Evolutionary conservation across 1,140 invertebrate genomes (phyloP).

Genomic region (Drosophila serrata): DNA sequence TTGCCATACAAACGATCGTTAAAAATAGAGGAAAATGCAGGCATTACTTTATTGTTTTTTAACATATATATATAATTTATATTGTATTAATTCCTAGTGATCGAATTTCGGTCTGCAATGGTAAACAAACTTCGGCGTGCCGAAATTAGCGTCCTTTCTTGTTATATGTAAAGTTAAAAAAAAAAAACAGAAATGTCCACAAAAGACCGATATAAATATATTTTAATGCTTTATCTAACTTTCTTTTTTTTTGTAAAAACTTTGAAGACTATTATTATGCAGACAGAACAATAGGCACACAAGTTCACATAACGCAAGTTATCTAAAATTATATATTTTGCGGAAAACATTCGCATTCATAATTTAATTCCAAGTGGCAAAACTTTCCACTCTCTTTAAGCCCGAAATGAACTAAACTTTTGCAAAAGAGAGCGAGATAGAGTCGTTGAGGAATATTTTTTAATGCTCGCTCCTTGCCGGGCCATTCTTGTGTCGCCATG

Average conservation of each 20-base stretch:
- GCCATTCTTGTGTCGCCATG: slow-evolving; percentile 40
- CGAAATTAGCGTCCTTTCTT: too few species aligned
- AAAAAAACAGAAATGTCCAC: not conserved
- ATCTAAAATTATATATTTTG: slow-evolving; percentile 17
- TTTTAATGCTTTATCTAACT: not conserved
- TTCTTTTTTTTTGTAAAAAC: not conserved
- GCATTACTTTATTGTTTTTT: too few species aligned
- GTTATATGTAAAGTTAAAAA: too few species aligned
- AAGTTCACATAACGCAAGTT: not conserved
- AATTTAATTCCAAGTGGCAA: slow-evolving; percentile 17
- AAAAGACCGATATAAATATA: not conserved
- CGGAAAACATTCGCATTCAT: slow-evolving; percentile 7
- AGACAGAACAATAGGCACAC: slow-evolving; percentile 3
- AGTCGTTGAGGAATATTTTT: slow-evolving; percentile 19
- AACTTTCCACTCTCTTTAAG: slow-evolving; percentile 37
- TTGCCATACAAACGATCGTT: too few species aligned
- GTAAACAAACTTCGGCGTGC: too few species aligned
- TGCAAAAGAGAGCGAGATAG: slow-evolving; percentile 5
- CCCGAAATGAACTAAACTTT: slow-evolving; percentile 25
- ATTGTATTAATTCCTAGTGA: too few species aligned
- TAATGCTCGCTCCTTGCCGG: slow-evolving; percentile 25
- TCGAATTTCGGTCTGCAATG: too few species aligned
- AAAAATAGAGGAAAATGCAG: too few species aligned
- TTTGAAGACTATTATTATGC: slow-evolving; percentile 10
- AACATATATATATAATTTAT: too few species aligned